A percentile compares a stretch with the other conserved stretches of the same genome.
phyloP scores from a whole-genome alignment of 1,140 invertebrate genomes.

The Caenorhabditis remanei region DNA sequence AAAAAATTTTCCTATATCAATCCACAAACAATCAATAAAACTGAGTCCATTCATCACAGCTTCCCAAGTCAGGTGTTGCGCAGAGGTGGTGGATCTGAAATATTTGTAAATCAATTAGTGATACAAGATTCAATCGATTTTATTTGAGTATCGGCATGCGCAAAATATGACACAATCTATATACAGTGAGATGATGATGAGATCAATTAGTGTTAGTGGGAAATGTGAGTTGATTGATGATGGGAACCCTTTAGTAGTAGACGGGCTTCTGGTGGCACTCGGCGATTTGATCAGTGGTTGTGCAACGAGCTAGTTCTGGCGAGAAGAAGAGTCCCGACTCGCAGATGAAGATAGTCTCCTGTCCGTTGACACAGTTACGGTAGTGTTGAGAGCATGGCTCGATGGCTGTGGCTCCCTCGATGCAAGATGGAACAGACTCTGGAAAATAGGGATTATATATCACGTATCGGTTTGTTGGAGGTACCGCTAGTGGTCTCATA shows the following conservation, averaged over 20 bases:
- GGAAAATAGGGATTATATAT: background rate
- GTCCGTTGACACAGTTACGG: conserved; percentile 9
- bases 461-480: background rate
- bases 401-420: conserved; percentile 27
- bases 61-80: no score
- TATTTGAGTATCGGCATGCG: conserved; percentile 24
- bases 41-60: no score
- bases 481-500: background rate
- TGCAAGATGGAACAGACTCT: background rate
- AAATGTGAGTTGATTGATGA: background rate
- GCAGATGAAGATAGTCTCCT: conserved; percentile 30
- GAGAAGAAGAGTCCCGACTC: conserved; percentile 36
- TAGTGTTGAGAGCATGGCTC: conserved; percentile 38
- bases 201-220: conserved; percentile 5
- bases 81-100: no score
- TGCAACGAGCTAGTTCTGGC: conserved; percentile 1
- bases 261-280: background rate
- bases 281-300: background rate
- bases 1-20: no score
- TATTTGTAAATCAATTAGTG: no score
- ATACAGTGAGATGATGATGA: background rate
- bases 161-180: conserved; percentile 29
- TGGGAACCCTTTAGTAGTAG: background rate
- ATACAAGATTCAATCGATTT: background rate
- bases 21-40: no score